Conservation (phyloP, 2,888 invertebrate genomes). For the Caenorhabditis auriculariae region DNA sequence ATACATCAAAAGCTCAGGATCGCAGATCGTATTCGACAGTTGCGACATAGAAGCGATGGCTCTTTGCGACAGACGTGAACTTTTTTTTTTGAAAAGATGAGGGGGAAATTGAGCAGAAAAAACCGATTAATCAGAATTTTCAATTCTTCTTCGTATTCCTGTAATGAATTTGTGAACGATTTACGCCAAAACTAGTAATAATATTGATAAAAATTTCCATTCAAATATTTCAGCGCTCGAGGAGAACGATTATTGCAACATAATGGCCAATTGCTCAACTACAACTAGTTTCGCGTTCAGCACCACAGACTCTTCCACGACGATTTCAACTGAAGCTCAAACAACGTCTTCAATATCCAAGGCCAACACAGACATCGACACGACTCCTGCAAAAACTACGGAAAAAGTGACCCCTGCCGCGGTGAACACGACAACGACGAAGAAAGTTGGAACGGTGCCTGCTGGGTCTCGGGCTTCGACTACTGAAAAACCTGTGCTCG, state of each 20-base stretch:
- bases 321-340: conserved; percentile 3
- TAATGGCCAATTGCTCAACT: conserved; percentile 37
- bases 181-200: too few relatives aligned
- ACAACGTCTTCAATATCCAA: conserved; percentile 4
- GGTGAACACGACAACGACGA: neutral
- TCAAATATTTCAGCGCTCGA: conserved; percentile 39
- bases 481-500: too few relatives aligned
- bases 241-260: conserved; percentile 40
- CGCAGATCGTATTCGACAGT: conserved; percentile 30
- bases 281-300: conserved; percentile 14
- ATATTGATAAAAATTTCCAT: neutral
- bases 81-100: too few relatives aligned
- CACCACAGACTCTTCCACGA: conserved; percentile 6
- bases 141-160: too few relatives aligned
- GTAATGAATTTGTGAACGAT: too few relatives aligned
- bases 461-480: too few relatives aligned
- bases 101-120: neutral
- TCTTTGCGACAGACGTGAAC: conserved; percentile 48
- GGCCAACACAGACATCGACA: conserved; percentile 1
- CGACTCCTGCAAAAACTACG: conserved; percentile 5
- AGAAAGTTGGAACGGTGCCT: neutral
- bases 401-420: conserved; percentile 4
- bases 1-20: conserved; percentile 26
- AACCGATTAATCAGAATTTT: too few relatives aligned
- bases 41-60: conserved; percentile 32